Percentiles rank a stretch among this genome's conserved stretches.
phyloP scores from a whole-genome alignment of 2,113 vertebrate species.

The Cariama cristata region DNA sequence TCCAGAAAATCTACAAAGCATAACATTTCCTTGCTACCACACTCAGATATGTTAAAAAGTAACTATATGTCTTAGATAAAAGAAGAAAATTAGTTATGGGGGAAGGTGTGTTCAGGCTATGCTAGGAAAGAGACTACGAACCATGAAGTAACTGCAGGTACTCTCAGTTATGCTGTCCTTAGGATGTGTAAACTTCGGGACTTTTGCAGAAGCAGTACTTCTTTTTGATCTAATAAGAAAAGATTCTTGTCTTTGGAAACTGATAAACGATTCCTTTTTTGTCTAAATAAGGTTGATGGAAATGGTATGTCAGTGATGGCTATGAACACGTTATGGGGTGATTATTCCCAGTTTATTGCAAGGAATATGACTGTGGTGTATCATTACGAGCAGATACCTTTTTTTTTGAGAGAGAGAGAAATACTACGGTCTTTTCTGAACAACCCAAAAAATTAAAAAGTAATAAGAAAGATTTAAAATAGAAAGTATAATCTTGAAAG shows the following conservation, averaged over 20 bases:
- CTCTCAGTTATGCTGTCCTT: not conserved
- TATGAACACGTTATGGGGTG: not conserved
- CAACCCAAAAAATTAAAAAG: not conserved
- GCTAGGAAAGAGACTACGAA: not conserved
- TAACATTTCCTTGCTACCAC: slow-evolving; percentile 9
- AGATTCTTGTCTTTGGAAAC: not conserved
- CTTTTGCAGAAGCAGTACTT: not conserved
- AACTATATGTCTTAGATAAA: slow-evolving; percentile 34
- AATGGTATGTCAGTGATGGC: not conserved
- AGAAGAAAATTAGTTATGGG: not conserved
- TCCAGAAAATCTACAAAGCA: slow-evolving; percentile 11
- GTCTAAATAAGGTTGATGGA: not conserved
- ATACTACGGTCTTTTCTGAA: not conserved
- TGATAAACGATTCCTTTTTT: not conserved
- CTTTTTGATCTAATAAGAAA: not conserved
- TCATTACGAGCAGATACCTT: not conserved
- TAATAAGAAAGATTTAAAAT: not conserved
- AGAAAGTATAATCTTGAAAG: not conserved
- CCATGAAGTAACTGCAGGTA: not conserved
- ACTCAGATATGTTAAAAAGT: slow-evolving; percentile 32
- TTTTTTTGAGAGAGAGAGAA: not conserved
- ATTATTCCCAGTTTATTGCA: not conserved
- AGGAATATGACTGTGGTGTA: not conserved
- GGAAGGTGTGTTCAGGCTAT: not conserved
- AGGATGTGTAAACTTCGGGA: not conserved